phyloP scores from a whole-genome alignment of 2,113 vertebrate species.

The Brienomyrus brachyistius region DNA sequence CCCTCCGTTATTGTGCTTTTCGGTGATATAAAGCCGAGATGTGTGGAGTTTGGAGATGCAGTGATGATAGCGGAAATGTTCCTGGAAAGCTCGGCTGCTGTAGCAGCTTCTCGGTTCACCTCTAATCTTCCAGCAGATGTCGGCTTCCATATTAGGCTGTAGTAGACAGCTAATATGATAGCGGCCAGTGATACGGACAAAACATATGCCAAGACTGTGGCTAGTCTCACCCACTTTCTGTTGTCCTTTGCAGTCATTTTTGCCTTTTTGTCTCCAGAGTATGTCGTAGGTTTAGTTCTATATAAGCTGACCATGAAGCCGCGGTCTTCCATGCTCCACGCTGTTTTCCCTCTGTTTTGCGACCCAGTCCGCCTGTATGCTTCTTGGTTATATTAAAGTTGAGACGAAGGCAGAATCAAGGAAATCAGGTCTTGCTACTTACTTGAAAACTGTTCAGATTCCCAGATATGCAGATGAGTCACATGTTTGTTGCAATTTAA shows the following conservation, averaged over 20 bases:
- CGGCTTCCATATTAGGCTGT: constrained; percentile 80
- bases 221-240: constrained; percentile 81
- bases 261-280: constrained; percentile 81
- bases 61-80: background rate
- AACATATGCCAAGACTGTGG: constrained; percentile 78
- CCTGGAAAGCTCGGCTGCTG: background rate
- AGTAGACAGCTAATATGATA: constrained; percentile 78
- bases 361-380: constrained; percentile 50
- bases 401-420: background rate
- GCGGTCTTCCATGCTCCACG: constrained; percentile 67
- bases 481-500: background rate
- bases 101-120: background rate
- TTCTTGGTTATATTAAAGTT: background rate
- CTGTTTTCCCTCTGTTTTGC: constrained; percentile 62
- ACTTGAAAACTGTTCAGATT: background rate
- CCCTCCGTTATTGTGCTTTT: background rate
- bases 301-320: constrained; percentile 60
- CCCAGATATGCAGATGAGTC: background rate
- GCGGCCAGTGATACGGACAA: constrained; percentile 78
- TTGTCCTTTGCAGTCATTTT: constrained; percentile 81
- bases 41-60: background rate
- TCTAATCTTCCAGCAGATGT: constrained; percentile 33
- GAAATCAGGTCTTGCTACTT: background rate
- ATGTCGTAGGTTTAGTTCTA: constrained; percentile 76
- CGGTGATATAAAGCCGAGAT: background rate